Evolutionary conservation across 2,888 invertebrate species (phyloP), one percentile per base, ranked within the genome.

Genomic region (Eupsilia transversa): DNA sequence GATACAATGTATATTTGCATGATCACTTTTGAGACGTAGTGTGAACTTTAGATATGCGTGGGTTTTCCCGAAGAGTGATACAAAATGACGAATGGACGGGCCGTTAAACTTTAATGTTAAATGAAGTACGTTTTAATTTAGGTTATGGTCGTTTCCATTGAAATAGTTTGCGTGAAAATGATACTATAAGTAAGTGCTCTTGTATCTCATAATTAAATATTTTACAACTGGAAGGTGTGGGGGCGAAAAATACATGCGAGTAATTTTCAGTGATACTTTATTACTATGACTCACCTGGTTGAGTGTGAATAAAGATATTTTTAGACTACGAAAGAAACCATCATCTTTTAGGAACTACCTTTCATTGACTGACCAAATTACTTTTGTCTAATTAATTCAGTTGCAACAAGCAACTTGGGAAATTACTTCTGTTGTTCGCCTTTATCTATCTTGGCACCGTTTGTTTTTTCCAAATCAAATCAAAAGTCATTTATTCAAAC

Each of bases 101-200:
- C 41, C 54, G 59, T 71, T 87, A 82, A 78, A 78, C 77, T 69
- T 80, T 74, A 52, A 71, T 77, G 60, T 72, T 68, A 60, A 23
- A 60, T 85, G 71, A 86, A 87, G 87, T 67, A 74, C 87, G 46
- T 82, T 82, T 87, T 74, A 71, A 86, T 87, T 86, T 43, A 56
- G 86, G 79, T 80, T 69, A 85, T 60, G 85, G 83, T n/a, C 85
- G 57, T 77, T 72, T 85, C 72, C 41, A 72, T 76, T 67, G 77
- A 54, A 76, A 81, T 67, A 33, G 23, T 69, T 81, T n/a, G 69
- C 82, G 63, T 82, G 75, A 68, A 81, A 75, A 75, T 72, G 20
- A 65, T 64, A 73, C 49, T 20, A 33, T 38, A 46, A 64, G n/a
- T 35, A 49, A 68, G 69, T 65, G 65, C 10, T 69, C 17, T 49